A percentile compares a stretch with the other conserved stretches of the same genome.
Evolutionary conservation across 2,797 vertebrate genomes (phyloP).

Genomic region (Lutjanus argentimaculatus): DNA sequence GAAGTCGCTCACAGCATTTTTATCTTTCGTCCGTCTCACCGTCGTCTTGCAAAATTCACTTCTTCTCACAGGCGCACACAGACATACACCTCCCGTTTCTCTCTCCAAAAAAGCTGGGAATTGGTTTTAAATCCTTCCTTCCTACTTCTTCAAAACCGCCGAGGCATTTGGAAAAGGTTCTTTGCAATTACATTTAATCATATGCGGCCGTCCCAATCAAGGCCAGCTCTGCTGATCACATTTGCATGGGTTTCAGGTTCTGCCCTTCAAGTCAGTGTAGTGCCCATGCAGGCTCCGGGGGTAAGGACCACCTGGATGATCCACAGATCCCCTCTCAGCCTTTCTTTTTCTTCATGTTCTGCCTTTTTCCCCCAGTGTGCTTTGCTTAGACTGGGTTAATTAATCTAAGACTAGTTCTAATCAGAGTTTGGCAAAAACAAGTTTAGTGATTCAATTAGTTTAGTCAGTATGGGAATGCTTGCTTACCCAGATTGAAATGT

Average conservation of each 20-base stretch:
- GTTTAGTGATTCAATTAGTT: no score
- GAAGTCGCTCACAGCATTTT: constrained; percentile 42
- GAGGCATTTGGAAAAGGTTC: constrained; percentile 84
- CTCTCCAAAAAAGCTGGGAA: constrained; percentile 57
- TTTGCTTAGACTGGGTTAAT: background rate
- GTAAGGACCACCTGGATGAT: constrained; percentile 83
- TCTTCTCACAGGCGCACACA: constrained; percentile 25
- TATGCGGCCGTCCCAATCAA: constrained; percentile 86
- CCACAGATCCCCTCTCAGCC: constrained; percentile 27
- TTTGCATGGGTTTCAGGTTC: constrained; percentile 88
- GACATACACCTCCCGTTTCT: constrained; percentile 46
- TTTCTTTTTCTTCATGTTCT: constrained; percentile 9
- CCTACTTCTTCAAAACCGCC: constrained; percentile 74
- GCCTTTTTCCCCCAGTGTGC: background rate
- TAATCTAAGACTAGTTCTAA: no score
- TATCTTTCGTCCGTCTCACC: constrained; percentile 28
- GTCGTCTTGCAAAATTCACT: constrained; percentile 20
- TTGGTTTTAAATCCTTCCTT: constrained; percentile 84
- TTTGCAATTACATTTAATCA: constrained; percentile 89
- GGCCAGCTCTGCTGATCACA: constrained; percentile 82
- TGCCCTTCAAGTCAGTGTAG: constrained; percentile 71
- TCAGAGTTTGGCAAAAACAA: no score
- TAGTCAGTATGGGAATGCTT: no score
- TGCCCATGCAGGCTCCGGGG: constrained; percentile 70
- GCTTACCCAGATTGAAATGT: no score